Conservation (phyloP, 2,888 invertebrate species). For the Baccha elongata region DNA sequence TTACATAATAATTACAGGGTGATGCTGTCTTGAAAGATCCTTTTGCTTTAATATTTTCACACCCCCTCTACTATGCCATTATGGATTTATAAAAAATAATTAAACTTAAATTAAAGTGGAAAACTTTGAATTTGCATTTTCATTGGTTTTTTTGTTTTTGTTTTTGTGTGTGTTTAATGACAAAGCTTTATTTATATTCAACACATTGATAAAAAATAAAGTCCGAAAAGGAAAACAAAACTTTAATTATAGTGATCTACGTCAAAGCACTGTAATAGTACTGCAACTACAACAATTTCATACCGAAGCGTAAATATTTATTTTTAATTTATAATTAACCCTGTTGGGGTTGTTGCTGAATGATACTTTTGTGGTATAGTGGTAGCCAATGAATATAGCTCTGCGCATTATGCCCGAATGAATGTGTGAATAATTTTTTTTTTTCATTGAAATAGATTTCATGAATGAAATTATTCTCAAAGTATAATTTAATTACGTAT, state of each 20-base stretch:
- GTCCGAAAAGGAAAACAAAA: not conserved
- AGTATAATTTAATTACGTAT: slow-evolving; percentile 15
- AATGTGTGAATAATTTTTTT: not conserved
- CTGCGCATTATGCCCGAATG: slow-evolving; percentile 9
- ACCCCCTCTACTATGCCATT: not conserved
- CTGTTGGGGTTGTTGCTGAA: not conserved
- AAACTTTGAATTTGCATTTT: slow-evolving; percentile 12
- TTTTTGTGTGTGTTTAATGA: not conserved
- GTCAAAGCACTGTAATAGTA: not conserved
- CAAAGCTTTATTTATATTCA: not conserved
- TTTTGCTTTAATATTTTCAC: not conserved
- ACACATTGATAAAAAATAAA: not conserved
- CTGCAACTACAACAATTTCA: not conserved
- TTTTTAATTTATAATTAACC: slow-evolving; percentile 30
- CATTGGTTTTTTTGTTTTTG: not conserved
- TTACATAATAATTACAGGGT: slow-evolving; percentile 29
- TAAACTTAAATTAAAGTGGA: slow-evolving; percentile 4
- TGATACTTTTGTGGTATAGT: not conserved
- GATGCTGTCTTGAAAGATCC: slow-evolving; percentile 6
- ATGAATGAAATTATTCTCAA: slow-evolving; percentile 17
- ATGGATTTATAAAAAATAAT: not conserved
- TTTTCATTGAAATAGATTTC: slow-evolving; percentile 3
- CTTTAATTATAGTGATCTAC: not conserved
- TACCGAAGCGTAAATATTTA: slow-evolving; percentile 23
- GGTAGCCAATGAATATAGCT: not conserved